Evolutionary conservation across 1,140 invertebrate species (phyloP), one percentile per base, ranked within the genome.

Genomic region (Anastrepha ludens): DNA sequence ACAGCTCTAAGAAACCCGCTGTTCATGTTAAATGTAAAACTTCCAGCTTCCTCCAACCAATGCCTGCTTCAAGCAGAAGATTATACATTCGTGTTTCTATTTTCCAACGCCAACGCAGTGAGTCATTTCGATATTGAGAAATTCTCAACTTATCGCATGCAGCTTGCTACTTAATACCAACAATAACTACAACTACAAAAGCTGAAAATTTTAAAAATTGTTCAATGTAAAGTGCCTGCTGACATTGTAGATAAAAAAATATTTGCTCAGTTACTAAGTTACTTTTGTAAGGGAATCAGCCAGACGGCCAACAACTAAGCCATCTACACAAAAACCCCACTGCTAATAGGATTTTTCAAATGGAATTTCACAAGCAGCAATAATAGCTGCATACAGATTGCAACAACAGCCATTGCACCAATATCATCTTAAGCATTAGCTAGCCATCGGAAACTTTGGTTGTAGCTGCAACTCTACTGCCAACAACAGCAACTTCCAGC

Each of bases 341-440:
- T 50, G 47, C 74, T 81, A 81, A 81, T 81, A 81, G 74, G 74
- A 81, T 81, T 81, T 81, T 81, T 6, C 50, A 81, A 81, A 81
- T 81, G 74, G 74, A 81, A 55, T 81, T 55, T 55, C 17, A 44
- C 74, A 81, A 81, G 55, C 44, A 74, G 5, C 67, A 13, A 20
- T 4, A 67, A n/a, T 13, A 62, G 17, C 60, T 67, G 7, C n/a
- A 0, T 20, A 17, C 47, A 55, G 17, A 41, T 20, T 1, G 8
- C 17, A 55, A 8, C 47, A 11, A 11, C 20, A 55, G 41, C 39
- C 15, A 44, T 9, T 15, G n/a, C 44, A 17, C 2, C 47, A 81
- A 41, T 55, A 81, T 20, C 74, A 81, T 41, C 74, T 55, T 41
- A 29, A n/a, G n/a, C 74, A 81, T 81, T 81, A 81, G 74, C 74